A percentile compares a stretch with the other conserved stretches of the same genome.
Conservation (phyloP, 2,113 vertebrate species). For the Acanthochromis polyacanthus region DNA sequence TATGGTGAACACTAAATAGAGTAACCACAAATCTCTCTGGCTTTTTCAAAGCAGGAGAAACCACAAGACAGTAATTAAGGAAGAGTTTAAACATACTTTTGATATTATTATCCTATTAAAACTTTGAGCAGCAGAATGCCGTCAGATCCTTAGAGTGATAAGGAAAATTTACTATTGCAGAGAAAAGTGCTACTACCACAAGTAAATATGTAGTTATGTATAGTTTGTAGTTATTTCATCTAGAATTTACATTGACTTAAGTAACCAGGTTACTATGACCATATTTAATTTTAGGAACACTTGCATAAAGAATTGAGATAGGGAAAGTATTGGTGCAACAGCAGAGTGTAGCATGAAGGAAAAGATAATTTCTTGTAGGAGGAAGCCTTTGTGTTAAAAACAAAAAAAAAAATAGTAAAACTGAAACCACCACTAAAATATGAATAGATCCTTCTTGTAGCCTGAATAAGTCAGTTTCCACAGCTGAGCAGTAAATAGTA, state of each 20-base stretch:
- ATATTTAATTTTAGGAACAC: neutral
- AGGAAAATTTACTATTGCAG: neutral
- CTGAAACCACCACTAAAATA: slow-evolving; percentile 27
- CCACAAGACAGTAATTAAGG: too few relatives aligned
- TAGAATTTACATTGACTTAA: neutral
- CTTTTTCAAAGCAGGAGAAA: neutral
- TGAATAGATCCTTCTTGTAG: neutral
- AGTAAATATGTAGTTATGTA: neutral
- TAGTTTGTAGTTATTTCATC: neutral
- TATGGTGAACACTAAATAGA: neutral
- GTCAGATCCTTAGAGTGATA: too few relatives aligned
- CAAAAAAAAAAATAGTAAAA: neutral
- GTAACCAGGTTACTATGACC: neutral
- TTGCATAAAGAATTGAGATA: neutral
- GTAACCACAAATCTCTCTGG: neutral
- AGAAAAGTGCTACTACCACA: neutral
- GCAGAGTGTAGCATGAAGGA: neutral
- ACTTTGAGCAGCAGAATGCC: too few relatives aligned
- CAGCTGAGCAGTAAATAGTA: slow-evolving; percentile 5
- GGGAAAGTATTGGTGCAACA: neutral
- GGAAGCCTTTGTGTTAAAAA: slow-evolving; percentile 1
- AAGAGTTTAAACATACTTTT: too few relatives aligned
- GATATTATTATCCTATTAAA: too few relatives aligned
- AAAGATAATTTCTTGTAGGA: slow-evolving; percentile 1
- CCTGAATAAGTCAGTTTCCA: slow-evolving; percentile 31